Conservation (phyloP, 2,888 invertebrate species). For the Coleophora flavipennella region DNA sequence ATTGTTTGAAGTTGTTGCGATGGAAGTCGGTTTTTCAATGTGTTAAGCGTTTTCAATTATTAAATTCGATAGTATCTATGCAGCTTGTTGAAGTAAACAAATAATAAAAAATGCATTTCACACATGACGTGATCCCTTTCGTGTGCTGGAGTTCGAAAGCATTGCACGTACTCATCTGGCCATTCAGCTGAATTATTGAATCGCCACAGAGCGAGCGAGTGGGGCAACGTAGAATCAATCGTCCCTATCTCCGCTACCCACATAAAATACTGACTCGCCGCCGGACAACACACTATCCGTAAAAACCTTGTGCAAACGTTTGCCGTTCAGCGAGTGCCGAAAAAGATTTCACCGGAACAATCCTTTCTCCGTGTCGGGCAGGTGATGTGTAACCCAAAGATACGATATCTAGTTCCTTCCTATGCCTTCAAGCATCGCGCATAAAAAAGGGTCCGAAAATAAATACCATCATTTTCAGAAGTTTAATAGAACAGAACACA, state of each 20-base stretch:
- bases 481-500: no score
- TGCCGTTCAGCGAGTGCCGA: slow-evolving; percentile 19
- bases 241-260: slow-evolving; percentile 17
- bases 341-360: slow-evolving; percentile 15
- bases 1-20: no score
- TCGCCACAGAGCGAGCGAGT: slow-evolving; percentile 9
- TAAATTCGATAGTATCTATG: no score
- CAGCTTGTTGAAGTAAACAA: no score
- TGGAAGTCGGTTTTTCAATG: no score
- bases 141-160: neutral
- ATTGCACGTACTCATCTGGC: slow-evolving; percentile 15
- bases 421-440: no score
- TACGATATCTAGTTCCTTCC: no score
- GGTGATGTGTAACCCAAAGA: slow-evolving; percentile 10
- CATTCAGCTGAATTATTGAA: slow-evolving; percentile 48
- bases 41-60: no score
- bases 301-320: slow-evolving; percentile 31
- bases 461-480: no score
- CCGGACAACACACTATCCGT: slow-evolving; percentile 22
- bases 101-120: no score
- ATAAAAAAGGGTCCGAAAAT: no score
- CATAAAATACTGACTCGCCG: neutral
- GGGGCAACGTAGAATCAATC: slow-evolving; percentile 36
- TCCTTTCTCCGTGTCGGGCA: slow-evolving; percentile 11
- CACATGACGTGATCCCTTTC: neutral